phyloP scores from a whole-genome alignment of 1,140 invertebrate genomes.

The Drosophila parvula region DNA sequence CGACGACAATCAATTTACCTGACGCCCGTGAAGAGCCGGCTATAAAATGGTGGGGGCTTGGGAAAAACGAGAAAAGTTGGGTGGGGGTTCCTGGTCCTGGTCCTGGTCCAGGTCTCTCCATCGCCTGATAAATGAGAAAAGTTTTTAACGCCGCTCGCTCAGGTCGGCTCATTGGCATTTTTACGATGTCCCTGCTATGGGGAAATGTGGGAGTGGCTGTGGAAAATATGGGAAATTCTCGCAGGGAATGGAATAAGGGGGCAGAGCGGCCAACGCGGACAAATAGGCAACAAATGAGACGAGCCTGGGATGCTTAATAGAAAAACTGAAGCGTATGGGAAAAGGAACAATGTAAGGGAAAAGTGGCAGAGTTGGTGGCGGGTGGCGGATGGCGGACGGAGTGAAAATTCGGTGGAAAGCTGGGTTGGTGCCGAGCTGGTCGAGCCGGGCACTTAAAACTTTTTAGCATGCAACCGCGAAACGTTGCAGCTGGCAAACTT shows the following conservation, averaged over 20 bases:
- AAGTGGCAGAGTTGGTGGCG: neutral
- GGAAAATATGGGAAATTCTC: constrained; percentile 13
- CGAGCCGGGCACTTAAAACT: constrained; percentile 78
- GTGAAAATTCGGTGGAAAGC: constrained; percentile 29
- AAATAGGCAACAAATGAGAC: constrained; percentile 80
- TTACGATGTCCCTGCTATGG: constrained; percentile 63
- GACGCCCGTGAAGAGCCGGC: constrained; percentile 34
- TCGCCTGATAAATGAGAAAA: constrained; percentile 80
- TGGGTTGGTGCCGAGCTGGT: constrained; percentile 35
- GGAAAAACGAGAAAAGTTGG: neutral
- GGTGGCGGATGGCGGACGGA: neutral
- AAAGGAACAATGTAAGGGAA: constrained; percentile 24
- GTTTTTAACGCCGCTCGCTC: constrained; percentile 75
- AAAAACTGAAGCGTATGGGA: constrained; percentile 74
- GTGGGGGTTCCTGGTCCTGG: neutral
- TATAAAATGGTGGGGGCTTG: neutral
- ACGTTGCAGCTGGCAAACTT: constrained; percentile 70
- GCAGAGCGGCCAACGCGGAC: constrained; percentile 46
- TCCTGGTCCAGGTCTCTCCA: constrained; percentile 12
- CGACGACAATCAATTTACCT: constrained; percentile 81
- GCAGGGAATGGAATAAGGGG: constrained; percentile 1
- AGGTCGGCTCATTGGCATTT: constrained; percentile 81
- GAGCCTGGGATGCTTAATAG: constrained; percentile 75
- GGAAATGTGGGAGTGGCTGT: neutral
- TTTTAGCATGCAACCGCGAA: constrained; percentile 77